Base-by-base conservation (phyloP, 2,888 invertebrate species). In the Minunthozetes semirufus region DNA sequence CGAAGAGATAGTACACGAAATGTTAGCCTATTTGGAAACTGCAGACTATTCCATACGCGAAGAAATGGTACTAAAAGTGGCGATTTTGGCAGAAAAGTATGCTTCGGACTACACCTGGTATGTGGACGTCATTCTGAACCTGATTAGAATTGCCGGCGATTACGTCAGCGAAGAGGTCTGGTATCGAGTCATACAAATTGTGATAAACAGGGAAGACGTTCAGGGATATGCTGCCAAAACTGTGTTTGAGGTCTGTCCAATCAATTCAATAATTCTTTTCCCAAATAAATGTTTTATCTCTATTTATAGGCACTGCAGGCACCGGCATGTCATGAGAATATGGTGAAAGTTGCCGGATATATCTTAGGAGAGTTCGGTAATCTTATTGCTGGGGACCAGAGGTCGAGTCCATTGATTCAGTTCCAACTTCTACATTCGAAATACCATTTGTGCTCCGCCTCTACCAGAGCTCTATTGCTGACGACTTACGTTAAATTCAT, bases 171-270 rank as follows among this genome's bases (percentile, higher is more conserved):
- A 99, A 84, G 99, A 99, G 86, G 84, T 85, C 6, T 99, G 99
- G 99, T 99, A 98, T 84, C 88, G 99, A 83, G 98, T 99, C 74
- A 98, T 99, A 81, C 96, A 99, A 86, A 99, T 99, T 82, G 98
- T 99, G 48, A 98, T 99, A 79, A 99, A 99, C 83, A 88, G 98
- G 81, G 98, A 99, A 83, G 99, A 99, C 85, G 98, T 99, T 1
- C 99, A 99, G 85, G 98, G 96, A 25, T 99, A 99, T 86, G 98
- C 99, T 77, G 98, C 98, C 72, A 99, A 99, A 86, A 99, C 98
- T 74, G 98, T 98, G 29, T 99, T 99, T 86, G 99, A 99, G 86
- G 89, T 88, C 82, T 50, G 48, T 48, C 22, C n/a, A 27, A 0
- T 48, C 15, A 27, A 0, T 53, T 25, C n/a, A 53, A 17, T 22